A percentile compares a stretch with the other conserved stretches of the same genome.
Evolutionary conservation across 2,888 invertebrate species (phyloP).

Genomic region (Apeira syringaria): DNA sequence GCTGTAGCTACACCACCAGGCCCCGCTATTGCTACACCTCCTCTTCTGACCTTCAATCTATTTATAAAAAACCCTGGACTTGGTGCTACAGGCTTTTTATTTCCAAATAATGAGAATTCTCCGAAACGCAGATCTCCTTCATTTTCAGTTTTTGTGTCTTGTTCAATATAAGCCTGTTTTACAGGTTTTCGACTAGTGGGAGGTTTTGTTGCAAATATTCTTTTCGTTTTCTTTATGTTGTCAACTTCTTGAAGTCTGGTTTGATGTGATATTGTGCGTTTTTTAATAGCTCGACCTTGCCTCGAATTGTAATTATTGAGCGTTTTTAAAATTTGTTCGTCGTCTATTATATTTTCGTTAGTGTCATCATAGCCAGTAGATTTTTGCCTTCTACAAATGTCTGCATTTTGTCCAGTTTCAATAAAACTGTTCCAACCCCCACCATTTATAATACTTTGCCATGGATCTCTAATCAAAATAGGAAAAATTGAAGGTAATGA

Average conservation of each 20-base stretch:
- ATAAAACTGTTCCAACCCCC: slow-evolving; percentile 81
- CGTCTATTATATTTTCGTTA: slow-evolving; percentile 16
- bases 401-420: slow-evolving; percentile 84
- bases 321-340: slow-evolving; percentile 20
- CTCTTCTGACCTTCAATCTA: slow-evolving; percentile 87
- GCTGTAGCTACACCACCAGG: slow-evolving; percentile 93
- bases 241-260: slow-evolving; percentile 45
- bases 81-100: slow-evolving; percentile 54
- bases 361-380: slow-evolving; percentile 30
- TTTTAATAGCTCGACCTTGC: slow-evolving; percentile 58
- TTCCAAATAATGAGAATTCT: slow-evolving; percentile 30
- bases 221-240: slow-evolving; percentile 46
- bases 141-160: slow-evolving; percentile 46
- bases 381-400: slow-evolving; percentile 74
- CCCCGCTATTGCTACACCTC: slow-evolving; percentile 91
- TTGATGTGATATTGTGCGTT: slow-evolving; percentile 51
- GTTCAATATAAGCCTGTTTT: slow-evolving; percentile 39
- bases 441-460: slow-evolving; percentile 71
- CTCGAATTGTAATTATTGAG: slow-evolving; percentile 37
- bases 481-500: slow-evolving; percentile 81
- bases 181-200: slow-evolving; percentile 46
- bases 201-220: slow-evolving; percentile 47
- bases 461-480: slow-evolving; percentile 82
- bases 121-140: slow-evolving; percentile 36
- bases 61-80: slow-evolving; percentile 88